phyloP scores from a whole-genome alignment of 2,888 invertebrate genomes.

The Caenorhabditis becei region DNA sequence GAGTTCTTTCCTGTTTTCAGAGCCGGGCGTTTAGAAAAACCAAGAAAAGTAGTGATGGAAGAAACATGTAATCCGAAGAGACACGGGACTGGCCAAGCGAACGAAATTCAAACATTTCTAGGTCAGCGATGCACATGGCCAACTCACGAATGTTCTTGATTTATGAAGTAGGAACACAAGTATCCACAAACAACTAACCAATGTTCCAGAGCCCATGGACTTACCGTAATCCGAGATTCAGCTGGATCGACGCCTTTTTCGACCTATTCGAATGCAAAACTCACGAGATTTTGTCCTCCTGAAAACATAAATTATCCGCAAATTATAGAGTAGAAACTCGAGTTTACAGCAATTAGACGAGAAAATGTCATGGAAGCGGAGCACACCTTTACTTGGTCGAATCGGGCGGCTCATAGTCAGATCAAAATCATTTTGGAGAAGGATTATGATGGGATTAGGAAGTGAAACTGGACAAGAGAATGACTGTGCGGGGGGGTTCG shows the following conservation, averaged over 20 bases:
- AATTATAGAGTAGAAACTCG: constrained; percentile 7
- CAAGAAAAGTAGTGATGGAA: neutral
- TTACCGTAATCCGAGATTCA: neutral
- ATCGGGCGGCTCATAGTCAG: constrained; percentile 16
- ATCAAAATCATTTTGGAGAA: constrained; percentile 34
- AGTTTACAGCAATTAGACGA: neutral
- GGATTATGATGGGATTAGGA: constrained; percentile 44
- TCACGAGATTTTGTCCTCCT: too few species aligned
- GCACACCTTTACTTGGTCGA: constrained; percentile 9
- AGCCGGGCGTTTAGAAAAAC: neutral
- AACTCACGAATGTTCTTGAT: too few species aligned
- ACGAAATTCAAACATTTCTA: too few species aligned
- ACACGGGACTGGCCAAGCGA: neutral
- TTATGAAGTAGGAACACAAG: too few species aligned
- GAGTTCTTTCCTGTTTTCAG: neutral
- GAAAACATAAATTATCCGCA: constrained; percentile 19
- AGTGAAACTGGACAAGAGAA: constrained; percentile 5
- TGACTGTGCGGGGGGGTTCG: neutral
- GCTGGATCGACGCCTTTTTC: constrained; percentile 1
- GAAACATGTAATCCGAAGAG: too few species aligned
- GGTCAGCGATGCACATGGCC: too few species aligned
- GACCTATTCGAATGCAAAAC: too few species aligned
- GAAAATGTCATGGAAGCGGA: neutral
- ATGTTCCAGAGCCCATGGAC: too few species aligned
- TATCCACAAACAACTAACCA: too few species aligned